These are phyloP conservation scores for Elegia similella DNA, from an alignment of 2,888 invertebrate genomes.

Conservation along the genomic window DNA sequence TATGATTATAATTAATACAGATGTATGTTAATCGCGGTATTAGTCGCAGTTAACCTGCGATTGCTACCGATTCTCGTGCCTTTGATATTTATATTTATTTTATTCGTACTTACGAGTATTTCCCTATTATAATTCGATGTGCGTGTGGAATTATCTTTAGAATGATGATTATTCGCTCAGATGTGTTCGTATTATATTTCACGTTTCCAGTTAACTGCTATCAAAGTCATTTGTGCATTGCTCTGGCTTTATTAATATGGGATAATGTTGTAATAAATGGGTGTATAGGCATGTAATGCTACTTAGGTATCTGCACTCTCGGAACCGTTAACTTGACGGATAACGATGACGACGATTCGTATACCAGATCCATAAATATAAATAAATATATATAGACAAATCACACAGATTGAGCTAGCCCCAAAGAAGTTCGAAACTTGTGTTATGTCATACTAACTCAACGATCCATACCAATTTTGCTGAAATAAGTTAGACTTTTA, in stretches of 20 bases:
- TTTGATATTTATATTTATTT: too few relatives aligned
- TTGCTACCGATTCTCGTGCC: neutral
- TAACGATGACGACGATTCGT: too few relatives aligned
- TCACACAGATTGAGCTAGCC: too few relatives aligned
- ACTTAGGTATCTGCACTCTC: neutral
- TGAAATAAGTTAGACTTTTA: too few relatives aligned
- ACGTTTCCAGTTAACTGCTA: conserved; percentile 3
- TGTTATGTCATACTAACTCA: neutral
- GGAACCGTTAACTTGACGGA: neutral
- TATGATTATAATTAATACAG: neutral
- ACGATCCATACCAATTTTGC: neutral
- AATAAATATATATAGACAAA: too few relatives aligned
- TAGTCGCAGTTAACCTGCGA: neutral
- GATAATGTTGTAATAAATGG: conserved; percentile 1
- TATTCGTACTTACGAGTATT: too few relatives aligned
- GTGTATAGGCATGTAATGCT: conserved; percentile 4
- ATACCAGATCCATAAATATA: too few relatives aligned
- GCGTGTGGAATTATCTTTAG: neutral
- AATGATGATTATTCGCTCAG: neutral
- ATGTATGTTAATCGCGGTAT: neutral
- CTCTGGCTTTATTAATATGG: conserved; percentile 6
- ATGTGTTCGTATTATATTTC: neutral
- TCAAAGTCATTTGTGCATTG: conserved; percentile 5
- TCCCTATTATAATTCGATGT: neutral
- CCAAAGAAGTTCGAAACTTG: too few relatives aligned